Base-by-base conservation (phyloP, 2,797 vertebrate genomes). In the Acipenser oxyrinchus region DNA sequence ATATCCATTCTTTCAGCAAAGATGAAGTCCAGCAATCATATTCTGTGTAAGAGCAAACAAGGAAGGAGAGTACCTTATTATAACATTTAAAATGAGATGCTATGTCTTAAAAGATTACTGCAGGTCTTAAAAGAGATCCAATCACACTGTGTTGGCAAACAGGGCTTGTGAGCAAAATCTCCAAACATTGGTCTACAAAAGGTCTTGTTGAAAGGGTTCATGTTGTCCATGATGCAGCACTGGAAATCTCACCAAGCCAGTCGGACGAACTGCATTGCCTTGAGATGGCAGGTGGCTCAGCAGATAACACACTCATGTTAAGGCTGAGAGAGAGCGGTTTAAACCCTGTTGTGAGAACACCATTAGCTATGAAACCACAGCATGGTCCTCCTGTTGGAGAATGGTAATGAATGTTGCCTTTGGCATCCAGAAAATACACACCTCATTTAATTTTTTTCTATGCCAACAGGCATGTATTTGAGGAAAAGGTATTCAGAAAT, bases 1-100 rank as follows among this genome's bases (percentile, higher is more conserved):
- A 78, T 80, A 70, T 79, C 73, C 51, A 68, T 58, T 80, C 72
- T 15, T 48, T 59, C 48, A 49, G 49, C 6, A 8, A 8, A 63
- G 61, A 62, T 13, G 23, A 59, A 70, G 65, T 65, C 50, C 58
- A 70, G n/a, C 48, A 62, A 59, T 23, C 10, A 10, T 12, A 12
- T 8, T 13, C 13, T 6, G 18, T 10, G 11, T 15, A 12, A 64
- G 52, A 7, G 9, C 10, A 53, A 12, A 37, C 48, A 37, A 66
- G 63, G 13, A 70, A 53, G n/a, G 50, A 13, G 10, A 23, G 65
- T 51, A 13, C 48, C 69, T 70, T 48, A 49, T 59, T 63, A 60
- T 55, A 63, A 53, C 65, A 62, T 15, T 67, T 63, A 70, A 70
- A 63, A 59, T 15, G 13, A 13, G 60, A 58, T 65, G 13, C 62